Percentiles rank a stretch among this genome's conserved stretches.
Conservation (phyloP, 2,888 invertebrate species). For the Stenodera caucasica region DNA sequence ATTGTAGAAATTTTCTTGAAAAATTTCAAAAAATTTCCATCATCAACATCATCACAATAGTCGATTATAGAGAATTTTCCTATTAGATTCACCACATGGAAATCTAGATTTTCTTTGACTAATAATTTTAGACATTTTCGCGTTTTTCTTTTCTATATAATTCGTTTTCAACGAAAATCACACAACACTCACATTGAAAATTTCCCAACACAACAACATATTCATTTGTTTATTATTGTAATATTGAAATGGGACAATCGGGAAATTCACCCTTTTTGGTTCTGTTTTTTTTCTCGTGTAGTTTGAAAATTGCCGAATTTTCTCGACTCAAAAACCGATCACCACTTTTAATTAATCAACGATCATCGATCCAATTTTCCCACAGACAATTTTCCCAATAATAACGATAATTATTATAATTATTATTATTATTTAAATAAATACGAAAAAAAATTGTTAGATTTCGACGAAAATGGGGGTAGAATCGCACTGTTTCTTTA, state of each 20-base stretch:
- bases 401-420: not conserved
- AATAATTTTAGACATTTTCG: not conserved
- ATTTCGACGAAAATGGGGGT: not conserved
- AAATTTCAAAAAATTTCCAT: no score
- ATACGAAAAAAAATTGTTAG: not conserved
- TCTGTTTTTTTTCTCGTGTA: not conserved
- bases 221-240: no score
- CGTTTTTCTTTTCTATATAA: no score
- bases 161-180: no score
- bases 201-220: no score
- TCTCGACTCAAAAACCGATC: not conserved
- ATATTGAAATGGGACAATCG: no score
- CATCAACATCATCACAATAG: constrained; percentile 23
- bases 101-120: not conserved
- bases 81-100: constrained; percentile 5
- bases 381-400: not conserved
- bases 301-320: not conserved
- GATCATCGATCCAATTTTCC: no score
- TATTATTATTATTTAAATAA: not conserved
- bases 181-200: no score
- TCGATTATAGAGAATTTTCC: not conserved
- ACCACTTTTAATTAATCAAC: no score
- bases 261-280: not conserved
- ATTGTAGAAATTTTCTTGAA: no score
- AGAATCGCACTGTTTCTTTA: not conserved